phyloP scores from a whole-genome alignment of 2,113 vertebrate species.

The Bambusicola thoracicus region DNA sequence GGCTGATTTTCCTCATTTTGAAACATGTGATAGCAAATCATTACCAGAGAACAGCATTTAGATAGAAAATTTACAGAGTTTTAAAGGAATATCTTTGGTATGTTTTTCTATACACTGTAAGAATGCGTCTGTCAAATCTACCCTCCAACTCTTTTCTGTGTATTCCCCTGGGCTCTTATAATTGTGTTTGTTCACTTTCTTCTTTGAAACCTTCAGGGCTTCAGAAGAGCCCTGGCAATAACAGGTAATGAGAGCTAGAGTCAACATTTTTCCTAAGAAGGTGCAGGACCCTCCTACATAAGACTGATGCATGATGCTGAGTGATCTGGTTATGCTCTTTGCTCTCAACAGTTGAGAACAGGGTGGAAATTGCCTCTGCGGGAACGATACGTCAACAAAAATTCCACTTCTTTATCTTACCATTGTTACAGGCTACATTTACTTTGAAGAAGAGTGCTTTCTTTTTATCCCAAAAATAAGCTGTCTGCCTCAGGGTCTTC shows the following conservation, averaged over 20 bases:
- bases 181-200: constrained; percentile 6
- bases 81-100: neutral
- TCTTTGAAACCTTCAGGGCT: neutral
- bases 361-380: neutral
- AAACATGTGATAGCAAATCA: neutral
- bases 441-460: neutral
- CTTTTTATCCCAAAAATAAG: neutral
- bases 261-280: neutral
- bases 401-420: neutral
- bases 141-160: neutral
- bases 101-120: neutral
- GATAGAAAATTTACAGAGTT: neutral
- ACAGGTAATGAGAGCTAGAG: neutral
- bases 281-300: neutral
- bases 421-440: neutral
- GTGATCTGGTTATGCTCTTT: neutral
- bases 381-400: neutral
- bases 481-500: neutral
- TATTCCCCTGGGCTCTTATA: neutral
- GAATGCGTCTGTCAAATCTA: neutral
- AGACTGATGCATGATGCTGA: neutral
- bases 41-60: neutral
- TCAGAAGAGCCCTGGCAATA: neutral
- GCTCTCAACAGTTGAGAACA: neutral
- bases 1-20: neutral